Percentiles rank a stretch among this genome's conserved stretches.
phyloP scores from a whole-genome alignment of 2,888 invertebrate genomes.

The Smittia sp. region DNA sequence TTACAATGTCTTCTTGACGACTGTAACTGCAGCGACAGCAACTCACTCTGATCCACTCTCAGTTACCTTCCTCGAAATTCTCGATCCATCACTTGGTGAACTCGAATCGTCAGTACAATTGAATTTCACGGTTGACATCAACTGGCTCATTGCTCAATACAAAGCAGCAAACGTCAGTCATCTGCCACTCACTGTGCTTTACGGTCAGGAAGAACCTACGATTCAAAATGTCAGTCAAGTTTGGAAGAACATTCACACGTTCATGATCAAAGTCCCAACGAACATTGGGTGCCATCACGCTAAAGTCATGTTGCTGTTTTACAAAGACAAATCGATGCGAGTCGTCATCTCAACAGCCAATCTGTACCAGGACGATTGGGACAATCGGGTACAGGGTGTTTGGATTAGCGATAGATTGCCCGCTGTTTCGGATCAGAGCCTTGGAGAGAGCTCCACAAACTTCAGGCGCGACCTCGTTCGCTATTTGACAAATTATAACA shows the following conservation, averaged over 20 bases:
- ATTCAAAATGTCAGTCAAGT: slow-evolving; percentile 58
- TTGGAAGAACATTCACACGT: slow-evolving; percentile 65
- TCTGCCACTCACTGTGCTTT: slow-evolving; percentile 71
- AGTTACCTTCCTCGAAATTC: slow-evolving; percentile 69
- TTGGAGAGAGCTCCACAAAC: slow-evolving; percentile 77
- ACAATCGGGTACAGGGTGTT: slow-evolving; percentile 89
- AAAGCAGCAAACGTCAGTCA: slow-evolving; percentile 70
- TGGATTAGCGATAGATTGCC: slow-evolving; percentile 80
- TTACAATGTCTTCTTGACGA: slow-evolving; percentile 72
- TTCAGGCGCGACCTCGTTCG: slow-evolving; percentile 76
- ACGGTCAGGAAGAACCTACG: slow-evolving; percentile 70
- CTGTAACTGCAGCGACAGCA: slow-evolving; percentile 61
- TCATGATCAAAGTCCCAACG: slow-evolving; percentile 69
- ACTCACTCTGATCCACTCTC: slow-evolving; percentile 66
- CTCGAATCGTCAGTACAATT: slow-evolving; percentile 77
- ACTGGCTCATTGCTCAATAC: slow-evolving; percentile 86
- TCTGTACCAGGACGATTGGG: slow-evolving; percentile 88
- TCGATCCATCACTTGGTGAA: slow-evolving; percentile 73
- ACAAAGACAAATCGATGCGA: slow-evolving; percentile 75
- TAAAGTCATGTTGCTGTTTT: slow-evolving; percentile 84
- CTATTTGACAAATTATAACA: slow-evolving; percentile 74
- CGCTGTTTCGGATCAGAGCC: slow-evolving; percentile 54
- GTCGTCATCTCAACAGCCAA: slow-evolving; percentile 91
- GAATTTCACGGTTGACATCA: slow-evolving; percentile 89
- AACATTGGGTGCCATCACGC: slow-evolving; percentile 86